Percentiles rank a stretch among this genome's conserved stretches.
These are phyloP conservation scores for Ranitomeya variabilis DNA, from an alignment of 2,113 vertebrate genomes.

Conservation along the genomic window DNA sequence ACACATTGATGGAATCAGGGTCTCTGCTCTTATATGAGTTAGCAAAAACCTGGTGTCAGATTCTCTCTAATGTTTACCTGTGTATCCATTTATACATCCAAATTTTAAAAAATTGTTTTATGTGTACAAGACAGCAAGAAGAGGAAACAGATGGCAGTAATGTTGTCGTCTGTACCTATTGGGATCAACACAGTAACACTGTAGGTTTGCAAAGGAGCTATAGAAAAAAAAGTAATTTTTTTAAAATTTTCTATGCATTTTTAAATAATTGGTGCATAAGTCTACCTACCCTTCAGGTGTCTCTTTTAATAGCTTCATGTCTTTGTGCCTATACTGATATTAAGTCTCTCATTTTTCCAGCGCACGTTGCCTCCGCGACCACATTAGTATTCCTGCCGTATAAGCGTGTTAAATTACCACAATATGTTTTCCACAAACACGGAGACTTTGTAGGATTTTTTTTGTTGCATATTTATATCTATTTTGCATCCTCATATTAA, in stretches of 20 bases:
- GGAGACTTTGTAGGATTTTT: background rate
- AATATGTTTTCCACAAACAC: conserved; percentile 15
- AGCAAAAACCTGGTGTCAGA: no score
- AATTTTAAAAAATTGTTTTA: no score
- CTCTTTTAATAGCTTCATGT: background rate
- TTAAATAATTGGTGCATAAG: background rate
- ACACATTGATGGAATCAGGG: no score
- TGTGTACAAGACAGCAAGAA: no score
- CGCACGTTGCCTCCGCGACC: background rate
- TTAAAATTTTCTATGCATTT: no score
- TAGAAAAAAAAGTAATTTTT: background rate
- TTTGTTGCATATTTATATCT: conserved; percentile 11
- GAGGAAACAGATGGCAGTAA: no score
- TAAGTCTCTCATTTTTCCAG: background rate
- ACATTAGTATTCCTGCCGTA: conserved; percentile 20
- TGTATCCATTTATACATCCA: no score
- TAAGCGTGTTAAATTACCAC: conserved; percentile 17
- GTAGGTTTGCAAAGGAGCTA: background rate
- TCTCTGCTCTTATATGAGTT: no score
- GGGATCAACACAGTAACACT: no score
- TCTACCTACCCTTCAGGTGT: background rate
- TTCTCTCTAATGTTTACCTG: no score
- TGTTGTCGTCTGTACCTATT: no score
- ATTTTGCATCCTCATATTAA: background rate
- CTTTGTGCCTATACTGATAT: background rate